Base-by-base conservation (phyloP, 2,113 vertebrate genomes). In the Thalassoma bifasciatum region DNA sequence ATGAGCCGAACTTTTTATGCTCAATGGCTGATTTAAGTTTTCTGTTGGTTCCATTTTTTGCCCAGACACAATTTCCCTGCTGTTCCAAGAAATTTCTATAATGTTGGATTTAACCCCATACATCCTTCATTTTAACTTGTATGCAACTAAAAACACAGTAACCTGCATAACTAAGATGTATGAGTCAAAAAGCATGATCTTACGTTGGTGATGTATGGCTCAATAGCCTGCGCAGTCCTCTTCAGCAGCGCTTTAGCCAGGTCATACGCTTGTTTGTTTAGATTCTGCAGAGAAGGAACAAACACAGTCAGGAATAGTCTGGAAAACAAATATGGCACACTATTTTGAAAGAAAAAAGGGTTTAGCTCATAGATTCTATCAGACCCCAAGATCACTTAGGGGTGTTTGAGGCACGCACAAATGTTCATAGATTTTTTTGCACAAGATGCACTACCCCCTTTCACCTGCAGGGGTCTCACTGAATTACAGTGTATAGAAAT, bases 181-280 rank as follows among this genome's bases (percentile, higher is more conserved):
- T 30, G 30, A 6, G 30, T 30, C 30, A n/a, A 10, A 62, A 21
- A n/a, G 30, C 1, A 24, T 17, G 42, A 24, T 50, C 98, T 98
- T 94, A 99, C 98, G 44, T 99, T 99, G 78, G 98, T 99, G 84
- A 99, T 99, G 86, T 99, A 99, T 0, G 98, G 98, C 76, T 99
- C 98, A 70, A 99, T 99, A 54, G 97, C 96, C 90, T 99, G 97
- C 0, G 98, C 97, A 1, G 98, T 99, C 89, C 98, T 98, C 94
- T 99, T 99, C 85, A 99, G 92, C 77, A 99, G 93, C 71, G 98
- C 98, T 85, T 99, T 99, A 73, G 98, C 97, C 92, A 99, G 89
- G 88, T 99, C 98, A 74, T 99, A 99, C 0, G 98, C 98, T 93
- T 99, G 98, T 85, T 99, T 99, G 86, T 99, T 99, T 88, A 99